phyloP scores from a whole-genome alignment of 2,797 vertebrate genomes.

The Synanceia verrucosa region DNA sequence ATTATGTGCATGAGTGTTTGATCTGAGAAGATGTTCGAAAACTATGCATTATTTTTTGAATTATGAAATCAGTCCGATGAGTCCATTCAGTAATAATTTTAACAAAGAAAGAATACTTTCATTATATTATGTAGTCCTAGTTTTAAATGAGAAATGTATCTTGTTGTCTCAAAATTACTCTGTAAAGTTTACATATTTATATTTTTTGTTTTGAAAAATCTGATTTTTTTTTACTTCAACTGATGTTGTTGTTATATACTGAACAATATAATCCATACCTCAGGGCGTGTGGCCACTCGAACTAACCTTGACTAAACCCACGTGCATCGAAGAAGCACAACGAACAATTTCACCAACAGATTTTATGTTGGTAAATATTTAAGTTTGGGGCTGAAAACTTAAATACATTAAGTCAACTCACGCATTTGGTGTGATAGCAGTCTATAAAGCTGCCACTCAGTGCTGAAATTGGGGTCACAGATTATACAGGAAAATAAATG shows the following conservation, averaged over 20 bases:
- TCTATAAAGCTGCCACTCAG: not conserved
- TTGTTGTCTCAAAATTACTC: not conserved
- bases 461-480: constrained; percentile 7
- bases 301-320: not conserved
- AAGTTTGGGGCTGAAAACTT: not conserved
- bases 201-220: not conserved
- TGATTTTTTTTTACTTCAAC: not conserved
- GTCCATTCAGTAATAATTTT: too few relatives aligned
- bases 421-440: constrained; percentile 16
- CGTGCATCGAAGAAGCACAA: not conserved
- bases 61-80: not conserved
- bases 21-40: too few relatives aligned
- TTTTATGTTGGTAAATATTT: not conserved
- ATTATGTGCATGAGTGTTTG: not conserved
- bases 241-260: too few relatives aligned
- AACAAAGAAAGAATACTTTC: not conserved
- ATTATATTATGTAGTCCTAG: too few relatives aligned
- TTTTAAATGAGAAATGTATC: not conserved
- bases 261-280: not conserved
- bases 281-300: not conserved
- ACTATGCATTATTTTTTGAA: too few relatives aligned
- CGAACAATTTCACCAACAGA: not conserved
- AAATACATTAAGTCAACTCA: not conserved
- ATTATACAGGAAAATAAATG: constrained; percentile 23
- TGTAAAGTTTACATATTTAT: not conserved